Conservation (phyloP, 2,797 vertebrate genomes). For the Clarias fuscus region DNA sequence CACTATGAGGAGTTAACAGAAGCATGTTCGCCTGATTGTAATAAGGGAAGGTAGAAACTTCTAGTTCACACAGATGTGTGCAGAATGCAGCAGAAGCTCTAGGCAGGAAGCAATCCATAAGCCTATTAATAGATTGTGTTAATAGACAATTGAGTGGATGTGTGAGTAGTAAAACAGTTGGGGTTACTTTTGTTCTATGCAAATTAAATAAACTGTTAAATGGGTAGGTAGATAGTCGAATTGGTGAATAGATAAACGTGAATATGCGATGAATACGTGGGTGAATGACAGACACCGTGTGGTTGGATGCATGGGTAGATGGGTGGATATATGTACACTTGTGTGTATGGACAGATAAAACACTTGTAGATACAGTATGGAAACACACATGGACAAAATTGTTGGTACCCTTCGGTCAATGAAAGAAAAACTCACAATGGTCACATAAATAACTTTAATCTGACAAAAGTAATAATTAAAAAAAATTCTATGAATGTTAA, state of each 20-base stretch:
- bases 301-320: not conserved
- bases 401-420: too few species aligned
- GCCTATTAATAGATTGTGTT: not conserved
- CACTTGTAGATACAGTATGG: not conserved
- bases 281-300: too few species aligned
- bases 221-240: not conserved
- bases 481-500: too few species aligned
- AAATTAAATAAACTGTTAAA: not conserved
- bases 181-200: not conserved
- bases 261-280: too few species aligned
- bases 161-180: not conserved
- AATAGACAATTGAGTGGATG: not conserved
- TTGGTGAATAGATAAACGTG: not conserved
- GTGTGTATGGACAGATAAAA: not conserved
- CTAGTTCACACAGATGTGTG: too few species aligned
- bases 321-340: too few species aligned
- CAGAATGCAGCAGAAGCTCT: not conserved
- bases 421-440: too few species aligned
- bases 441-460: too few species aligned
- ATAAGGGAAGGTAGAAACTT: not conserved
- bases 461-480: too few species aligned
- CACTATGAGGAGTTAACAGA: not conserved
- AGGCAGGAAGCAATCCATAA: not conserved
- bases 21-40: not conserved
- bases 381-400: too few species aligned